These are phyloP conservation scores for Euspilapteryx auroguttella DNA, from an alignment of 2,888 invertebrate genomes.

Conservation along the genomic window DNA sequence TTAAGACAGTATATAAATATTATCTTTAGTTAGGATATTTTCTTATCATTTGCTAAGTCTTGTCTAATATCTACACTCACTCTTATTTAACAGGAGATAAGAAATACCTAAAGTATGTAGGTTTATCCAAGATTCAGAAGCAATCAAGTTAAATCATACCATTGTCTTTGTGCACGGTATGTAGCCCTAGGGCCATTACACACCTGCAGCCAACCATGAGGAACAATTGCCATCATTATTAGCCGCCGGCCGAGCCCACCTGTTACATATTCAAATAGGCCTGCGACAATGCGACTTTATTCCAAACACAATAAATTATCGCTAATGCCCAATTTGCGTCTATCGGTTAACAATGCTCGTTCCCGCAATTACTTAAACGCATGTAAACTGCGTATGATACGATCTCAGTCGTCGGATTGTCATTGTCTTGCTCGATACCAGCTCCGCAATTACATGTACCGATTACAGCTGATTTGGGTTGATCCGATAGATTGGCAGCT, in stretches of 20 bases:
- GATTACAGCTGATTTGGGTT: slow-evolving; percentile 48
- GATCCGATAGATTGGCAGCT: slow-evolving; percentile 38
- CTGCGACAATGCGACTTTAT: slow-evolving; percentile 48
- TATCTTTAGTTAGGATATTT: no score
- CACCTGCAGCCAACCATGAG: slow-evolving; percentile 49
- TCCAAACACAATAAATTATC: slow-evolving; percentile 56
- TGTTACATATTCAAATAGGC: slow-evolving; percentile 51
- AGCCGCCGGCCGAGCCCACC: slow-evolving; percentile 39
- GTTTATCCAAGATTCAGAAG: no score
- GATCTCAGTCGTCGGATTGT: slow-evolving; percentile 47
- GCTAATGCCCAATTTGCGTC: slow-evolving; percentile 60
- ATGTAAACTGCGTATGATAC: slow-evolving; percentile 52
- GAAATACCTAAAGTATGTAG: no score
- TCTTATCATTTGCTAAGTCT: no score
- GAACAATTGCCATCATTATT: slow-evolving; percentile 57
- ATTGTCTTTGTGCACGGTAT: no score
- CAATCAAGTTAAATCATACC: no score
- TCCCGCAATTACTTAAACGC: slow-evolving; percentile 61
- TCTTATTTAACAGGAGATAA: no score
- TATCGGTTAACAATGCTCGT: slow-evolving; percentile 53
- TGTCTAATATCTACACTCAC: no score
- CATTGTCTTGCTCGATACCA: slow-evolving; percentile 48
- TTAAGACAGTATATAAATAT: no score
- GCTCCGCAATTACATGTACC: slow-evolving; percentile 50
- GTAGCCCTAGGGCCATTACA: no score